Base-by-base conservation (phyloP, 2,888 invertebrate species). In the Tetragonula carbonaria region DNA sequence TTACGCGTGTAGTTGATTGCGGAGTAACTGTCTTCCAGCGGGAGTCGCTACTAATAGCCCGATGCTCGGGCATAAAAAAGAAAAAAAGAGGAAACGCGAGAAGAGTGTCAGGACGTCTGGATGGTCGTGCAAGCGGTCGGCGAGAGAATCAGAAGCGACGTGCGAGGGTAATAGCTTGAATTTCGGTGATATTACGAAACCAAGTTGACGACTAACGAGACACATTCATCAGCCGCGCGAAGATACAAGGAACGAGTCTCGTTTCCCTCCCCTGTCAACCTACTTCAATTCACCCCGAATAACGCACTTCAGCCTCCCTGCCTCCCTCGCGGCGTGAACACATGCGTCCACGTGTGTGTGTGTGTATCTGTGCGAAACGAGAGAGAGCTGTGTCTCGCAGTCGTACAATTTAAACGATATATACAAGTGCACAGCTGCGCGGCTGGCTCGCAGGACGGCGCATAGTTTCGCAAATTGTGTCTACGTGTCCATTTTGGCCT, bases 151-250 rank as follows among this genome's bases (percentile, higher is more conserved):
- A 81, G 75, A 57, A 59, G 45, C 77, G 73, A 72, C 76, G 86
- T 45, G 45, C 45, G 45, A 11, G 84, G 84, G 90, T 90, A 91
- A 90, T 90, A 86, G 91, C 83, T 59, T 70, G 86, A 91, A 91
- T 91, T 88, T 91, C 67, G 81, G 84, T 84, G 86, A 88, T 88
- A 88, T 87, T 90, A 90, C 85, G 84, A 76, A 88, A 85, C 85
- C 86, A 82, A 90, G 85, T 84, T 75, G 86, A 90, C 91, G 89
- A 86, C 91, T 91, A 91, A 91, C 91, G 91, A 91, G 91, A 90
- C 88, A 81, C 90, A 91, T 91, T 91, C 91, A 91, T 90, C 90
- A 90, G 82, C 63, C 74, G 76, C 53, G 78, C 53, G 78, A 86
- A 87, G 88, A 82, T 88, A 90, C 89, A 90, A 90, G 91, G 88